Conservation (phyloP, 2,113 vertebrate genomes). For the Trochalopteron elliotii region DNA sequence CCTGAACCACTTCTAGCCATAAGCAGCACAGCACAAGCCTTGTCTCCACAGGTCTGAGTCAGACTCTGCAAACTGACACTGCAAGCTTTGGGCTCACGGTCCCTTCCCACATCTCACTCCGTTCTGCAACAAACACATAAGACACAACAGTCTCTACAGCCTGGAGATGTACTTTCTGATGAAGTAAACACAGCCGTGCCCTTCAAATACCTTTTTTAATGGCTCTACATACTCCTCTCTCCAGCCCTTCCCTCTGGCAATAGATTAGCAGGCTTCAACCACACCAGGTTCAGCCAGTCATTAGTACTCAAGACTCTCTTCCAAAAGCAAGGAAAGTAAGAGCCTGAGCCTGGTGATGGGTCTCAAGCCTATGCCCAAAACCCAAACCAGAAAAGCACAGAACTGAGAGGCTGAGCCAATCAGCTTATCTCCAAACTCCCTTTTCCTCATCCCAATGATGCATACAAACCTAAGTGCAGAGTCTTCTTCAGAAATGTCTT, state of each 20-base stretch:
- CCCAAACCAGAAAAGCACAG: background rate
- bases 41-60: background rate
- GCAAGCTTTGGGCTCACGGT: background rate
- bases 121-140: background rate
- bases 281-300: background rate
- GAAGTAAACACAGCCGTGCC: background rate
- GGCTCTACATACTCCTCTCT: background rate
- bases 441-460: background rate
- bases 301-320: background rate
- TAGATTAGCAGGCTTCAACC: background rate
- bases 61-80: background rate
- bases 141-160: background rate
- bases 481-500: slow-evolving; percentile 90
- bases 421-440: background rate
- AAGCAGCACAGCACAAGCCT: background rate
- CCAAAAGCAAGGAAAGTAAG: background rate
- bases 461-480: slow-evolving; percentile 82
- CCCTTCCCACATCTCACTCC: background rate
- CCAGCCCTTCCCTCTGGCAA: background rate
- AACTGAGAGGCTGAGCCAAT: background rate
- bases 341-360: background rate
- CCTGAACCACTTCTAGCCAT: background rate
- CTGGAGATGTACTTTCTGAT: background rate
- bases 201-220: background rate
- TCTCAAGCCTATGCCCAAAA: background rate